Conservation (phyloP, 2,113 vertebrate genomes). For the Egretta garzetta region DNA sequence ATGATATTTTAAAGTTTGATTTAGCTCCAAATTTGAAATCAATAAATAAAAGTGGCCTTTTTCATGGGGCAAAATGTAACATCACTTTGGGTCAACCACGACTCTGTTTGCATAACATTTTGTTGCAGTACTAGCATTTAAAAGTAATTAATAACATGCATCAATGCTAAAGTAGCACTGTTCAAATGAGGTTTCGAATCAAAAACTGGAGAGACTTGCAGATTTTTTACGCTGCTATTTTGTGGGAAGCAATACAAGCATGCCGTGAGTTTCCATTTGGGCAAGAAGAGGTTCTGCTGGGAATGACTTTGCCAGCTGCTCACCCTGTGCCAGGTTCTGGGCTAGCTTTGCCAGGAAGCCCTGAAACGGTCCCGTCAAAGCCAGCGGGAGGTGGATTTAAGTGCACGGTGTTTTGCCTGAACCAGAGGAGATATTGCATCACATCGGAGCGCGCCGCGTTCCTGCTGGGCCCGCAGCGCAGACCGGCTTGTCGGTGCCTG, state of each 20-base stretch:
- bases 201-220: neutral
- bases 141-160: neutral
- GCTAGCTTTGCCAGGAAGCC: neutral
- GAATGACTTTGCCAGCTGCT: neutral
- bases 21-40: neutral
- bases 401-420: neutral
- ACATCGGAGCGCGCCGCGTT: fast-evolving
- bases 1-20: neutral
- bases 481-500: fast-evolving
- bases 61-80: neutral
- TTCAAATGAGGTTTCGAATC: neutral
- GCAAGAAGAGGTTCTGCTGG: neutral
- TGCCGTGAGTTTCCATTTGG: neutral
- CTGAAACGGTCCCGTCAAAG: neutral
- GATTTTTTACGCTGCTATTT: neutral
- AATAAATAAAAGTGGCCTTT: neutral
- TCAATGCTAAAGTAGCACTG: neutral
- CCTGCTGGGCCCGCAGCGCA: neutral
- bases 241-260: neutral
- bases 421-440: neutral
- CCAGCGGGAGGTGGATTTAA: neutral
- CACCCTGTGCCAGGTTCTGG: neutral
- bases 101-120: neutral
- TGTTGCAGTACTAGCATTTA: neutral
- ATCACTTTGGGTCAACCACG: neutral